Evolutionary conservation across 2,888 invertebrate species (phyloP).

Genomic region (Atethmia centrago): DNA sequence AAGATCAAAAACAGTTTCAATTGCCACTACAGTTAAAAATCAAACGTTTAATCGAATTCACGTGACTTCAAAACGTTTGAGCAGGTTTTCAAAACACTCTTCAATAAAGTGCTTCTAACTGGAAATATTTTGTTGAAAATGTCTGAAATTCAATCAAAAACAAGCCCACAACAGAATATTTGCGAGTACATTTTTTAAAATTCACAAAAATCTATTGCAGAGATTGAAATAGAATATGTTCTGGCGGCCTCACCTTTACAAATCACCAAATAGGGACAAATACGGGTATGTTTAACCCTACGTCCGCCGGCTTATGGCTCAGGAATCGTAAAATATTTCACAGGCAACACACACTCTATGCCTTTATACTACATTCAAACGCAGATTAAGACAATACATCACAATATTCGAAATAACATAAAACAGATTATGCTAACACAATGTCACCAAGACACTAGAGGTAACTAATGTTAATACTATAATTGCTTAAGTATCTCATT

Average conservation of each 20-base stretch:
- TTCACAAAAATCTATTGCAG: slow-evolving; percentile 63
- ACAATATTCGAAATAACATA: too few relatives aligned
- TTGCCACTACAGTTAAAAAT: slow-evolving; percentile 15
- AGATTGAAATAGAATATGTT: slow-evolving; percentile 68
- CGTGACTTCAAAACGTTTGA: slow-evolving; percentile 44
- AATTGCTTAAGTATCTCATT: too few relatives aligned
- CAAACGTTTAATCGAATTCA: slow-evolving; percentile 29
- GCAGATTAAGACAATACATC: too few relatives aligned
- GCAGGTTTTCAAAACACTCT: slow-evolving; percentile 26
- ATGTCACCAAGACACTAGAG: too few relatives aligned
- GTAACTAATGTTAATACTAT: too few relatives aligned
- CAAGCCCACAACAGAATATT: slow-evolving; percentile 19
- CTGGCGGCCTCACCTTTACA: slow-evolving; percentile 72
- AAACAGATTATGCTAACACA: too few relatives aligned
- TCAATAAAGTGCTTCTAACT: slow-evolving; percentile 31
- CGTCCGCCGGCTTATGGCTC: slow-evolving; percentile 84
- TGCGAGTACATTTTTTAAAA: slow-evolving; percentile 30
- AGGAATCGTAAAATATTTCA: slow-evolving; percentile 89
- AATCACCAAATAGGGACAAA: slow-evolving; percentile 85
- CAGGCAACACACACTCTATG: slow-evolving; percentile 77
- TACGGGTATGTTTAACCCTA: slow-evolving; percentile 80
- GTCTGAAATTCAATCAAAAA: slow-evolving; percentile 30
- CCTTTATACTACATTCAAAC: too few relatives aligned
- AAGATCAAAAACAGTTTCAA: slow-evolving; percentile 2
- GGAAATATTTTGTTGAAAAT: slow-evolving; percentile 41